Conservation (phyloP, 2,888 invertebrate species). For the Hemistola chrysoprasaria region DNA sequence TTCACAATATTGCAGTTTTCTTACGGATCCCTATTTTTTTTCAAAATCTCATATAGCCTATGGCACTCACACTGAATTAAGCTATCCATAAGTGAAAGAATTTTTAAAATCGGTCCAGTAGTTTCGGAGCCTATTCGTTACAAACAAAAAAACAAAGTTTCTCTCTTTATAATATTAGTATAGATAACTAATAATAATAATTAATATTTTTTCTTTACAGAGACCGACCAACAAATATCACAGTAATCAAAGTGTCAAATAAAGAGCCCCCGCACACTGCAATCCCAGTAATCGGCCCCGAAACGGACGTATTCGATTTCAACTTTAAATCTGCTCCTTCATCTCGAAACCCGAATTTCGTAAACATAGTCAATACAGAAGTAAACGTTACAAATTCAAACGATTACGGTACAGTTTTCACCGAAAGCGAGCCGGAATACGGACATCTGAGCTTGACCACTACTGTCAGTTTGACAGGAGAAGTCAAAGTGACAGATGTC, state of each 20-base stretch:
- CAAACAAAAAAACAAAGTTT: too few species aligned
- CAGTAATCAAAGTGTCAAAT: constrained; percentile 84
- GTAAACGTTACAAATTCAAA: constrained; percentile 38
- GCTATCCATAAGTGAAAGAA: too few species aligned
- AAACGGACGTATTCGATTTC: constrained; percentile 62
- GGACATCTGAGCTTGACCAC: constrained; percentile 72
- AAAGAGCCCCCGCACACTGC: constrained; percentile 70
- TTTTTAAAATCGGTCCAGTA: too few species aligned
- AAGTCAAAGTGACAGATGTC: constrained; percentile 32
- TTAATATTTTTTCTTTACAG: constrained; percentile 33
- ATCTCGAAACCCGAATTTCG: constrained; percentile 44
- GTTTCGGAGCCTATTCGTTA: too few species aligned
- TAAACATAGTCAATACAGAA: constrained; percentile 72
- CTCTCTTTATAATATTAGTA: too few species aligned
- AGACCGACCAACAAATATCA: constrained; percentile 70
- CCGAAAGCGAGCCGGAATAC: constrained; percentile 53
- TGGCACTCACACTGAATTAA: too few species aligned
- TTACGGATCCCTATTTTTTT: too few species aligned
- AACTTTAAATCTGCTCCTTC: constrained; percentile 50
- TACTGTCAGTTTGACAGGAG: constrained; percentile 55
- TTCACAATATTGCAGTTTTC: too few species aligned
- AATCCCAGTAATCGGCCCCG: constrained; percentile 60
- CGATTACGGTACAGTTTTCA: constrained; percentile 63
- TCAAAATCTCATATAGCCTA: too few species aligned
- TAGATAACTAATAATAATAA: constrained; percentile 5